Percentiles rank a stretch among this genome's conserved stretches.
Conservation (phyloP, 2,888 invertebrate species). For the Aleiodes leptofemur region DNA sequence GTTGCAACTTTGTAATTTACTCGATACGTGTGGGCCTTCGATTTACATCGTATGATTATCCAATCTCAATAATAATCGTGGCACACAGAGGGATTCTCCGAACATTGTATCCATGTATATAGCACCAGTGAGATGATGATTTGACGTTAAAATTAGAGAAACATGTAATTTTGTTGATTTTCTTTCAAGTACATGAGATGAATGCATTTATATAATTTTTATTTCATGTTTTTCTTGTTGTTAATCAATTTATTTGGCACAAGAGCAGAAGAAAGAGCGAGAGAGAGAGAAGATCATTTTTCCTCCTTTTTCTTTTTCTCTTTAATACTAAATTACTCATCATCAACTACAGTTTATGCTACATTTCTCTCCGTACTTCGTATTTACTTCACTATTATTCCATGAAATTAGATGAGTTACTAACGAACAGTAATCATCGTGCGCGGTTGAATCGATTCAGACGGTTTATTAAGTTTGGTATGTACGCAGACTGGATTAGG, state of each 20-base stretch:
- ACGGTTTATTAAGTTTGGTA: conserved; percentile 26
- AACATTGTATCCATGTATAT: no score
- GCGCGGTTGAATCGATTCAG: conserved; percentile 32
- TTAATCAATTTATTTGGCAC: conserved; percentile 13
- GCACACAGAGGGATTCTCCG: conserved; percentile 2
- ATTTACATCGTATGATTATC: conserved; percentile 45
- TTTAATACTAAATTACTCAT: conserved; percentile 37
- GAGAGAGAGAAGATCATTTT: not conserved
- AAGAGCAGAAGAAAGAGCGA: not conserved
- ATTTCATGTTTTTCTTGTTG: not conserved
- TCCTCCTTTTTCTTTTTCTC: not conserved
- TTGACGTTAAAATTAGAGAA: conserved; percentile 1
- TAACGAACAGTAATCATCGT: conserved; percentile 41
- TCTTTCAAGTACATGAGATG: no score
- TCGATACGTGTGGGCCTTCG: conserved; percentile 38
- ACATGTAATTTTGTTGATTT: not conserved
- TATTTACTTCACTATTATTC: conserved; percentile 40
- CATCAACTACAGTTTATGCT: conserved; percentile 35
- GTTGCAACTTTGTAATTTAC: conserved; percentile 39
- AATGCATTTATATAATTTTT: not conserved
- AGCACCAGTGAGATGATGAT: not conserved
- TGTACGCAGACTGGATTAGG: not conserved
- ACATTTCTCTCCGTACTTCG: conserved; percentile 10
- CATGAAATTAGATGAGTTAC: conserved; percentile 39
- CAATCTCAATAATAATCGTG: conserved; percentile 44